Evolutionary conservation across 2,797 vertebrate species (phyloP), one percentile per base, ranked within the genome.

Genomic region (Sebastes steindachneri): DNA sequence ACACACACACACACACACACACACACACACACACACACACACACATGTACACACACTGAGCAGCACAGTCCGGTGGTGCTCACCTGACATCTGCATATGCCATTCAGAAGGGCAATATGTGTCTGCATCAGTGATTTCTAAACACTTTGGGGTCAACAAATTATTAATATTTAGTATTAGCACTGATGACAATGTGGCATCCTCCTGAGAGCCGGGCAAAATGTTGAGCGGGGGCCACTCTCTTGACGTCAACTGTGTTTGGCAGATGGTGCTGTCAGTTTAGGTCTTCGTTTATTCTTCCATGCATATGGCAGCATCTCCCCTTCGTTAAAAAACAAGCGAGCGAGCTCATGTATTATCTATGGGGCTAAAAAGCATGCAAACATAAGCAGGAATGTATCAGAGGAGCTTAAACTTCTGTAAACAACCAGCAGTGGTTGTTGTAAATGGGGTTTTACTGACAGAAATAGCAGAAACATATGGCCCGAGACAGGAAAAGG

Each of bases 391-490:
- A 73, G 91, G 88, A 93, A 93, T 94, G 90, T 95, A 95, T 94
- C 96, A 95, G 90, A 97, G 94, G 95, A 96, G 95, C 95, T 94
- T 94, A 94, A 96, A 96, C 96, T 95, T 97, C 96, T 96, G 97
- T 97, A 97, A 97, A 97, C 97, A 97, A 95, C 95, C 89, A 92
- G 91, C 90, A 93, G 92, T 82, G 85, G 89, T 91, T 95, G 95
- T 95, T 96, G 96, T 95, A 96, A 95, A 96, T 95, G 96, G 93
- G 96, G 95, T 97, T 96, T 97, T 96, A 96, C 96, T 95, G 96
- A 96, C 96, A 96, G 87, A 96, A 96, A 96, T 94, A 96, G 96
- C 95, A 94, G 95, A 96, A 97, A 96, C 97, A 98, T 97, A 97
- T 96, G 97, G 97, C 93, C 93, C 4, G 92, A 96, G 96, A 97